phyloP scores from a whole-genome alignment of 2,113 vertebrate genomes.

The Ploceus nigricollis region DNA sequence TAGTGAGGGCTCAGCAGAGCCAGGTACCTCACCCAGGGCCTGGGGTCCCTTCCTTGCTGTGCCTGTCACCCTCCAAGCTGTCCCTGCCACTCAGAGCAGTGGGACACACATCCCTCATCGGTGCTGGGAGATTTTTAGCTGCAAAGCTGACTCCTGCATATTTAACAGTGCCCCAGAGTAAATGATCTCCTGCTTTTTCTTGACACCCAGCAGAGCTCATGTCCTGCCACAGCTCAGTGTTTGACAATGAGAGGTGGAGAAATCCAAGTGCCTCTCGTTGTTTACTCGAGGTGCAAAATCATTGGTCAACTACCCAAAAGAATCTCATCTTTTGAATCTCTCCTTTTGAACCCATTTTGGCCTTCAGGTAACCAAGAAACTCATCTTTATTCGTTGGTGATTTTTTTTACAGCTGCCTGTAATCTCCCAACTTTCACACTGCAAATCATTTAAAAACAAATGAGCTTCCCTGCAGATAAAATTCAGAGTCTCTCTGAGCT shows the following conservation, averaged over 20 bases:
- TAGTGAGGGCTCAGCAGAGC: rapidly evolving
- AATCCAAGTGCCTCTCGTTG: background rate
- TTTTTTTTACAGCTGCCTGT: constrained; percentile 37
- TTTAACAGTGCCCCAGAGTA: rapidly evolving
- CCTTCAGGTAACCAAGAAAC: constrained; percentile 41
- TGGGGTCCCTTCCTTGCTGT: background rate
- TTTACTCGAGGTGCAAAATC: background rate
- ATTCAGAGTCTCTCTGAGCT: background rate
- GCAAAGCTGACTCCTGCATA: background rate
- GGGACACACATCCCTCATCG: background rate
- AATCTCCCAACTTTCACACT: constrained; percentile 43
- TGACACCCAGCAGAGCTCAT: background rate
- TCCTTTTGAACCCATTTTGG: background rate
- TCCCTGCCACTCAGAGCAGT: background rate
- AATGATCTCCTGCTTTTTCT: rapidly evolving
- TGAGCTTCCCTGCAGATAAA: constrained; percentile 35
- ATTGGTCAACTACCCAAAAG: background rate
- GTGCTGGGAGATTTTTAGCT: rapidly evolving
- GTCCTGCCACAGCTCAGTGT: background rate
- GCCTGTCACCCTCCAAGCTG: background rate
- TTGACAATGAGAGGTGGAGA: background rate
- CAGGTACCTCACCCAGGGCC: background rate
- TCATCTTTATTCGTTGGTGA: constrained; percentile 9
- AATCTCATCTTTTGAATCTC: background rate
- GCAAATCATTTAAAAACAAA: constrained; percentile 60